phyloP scores from a whole-genome alignment of 2,888 invertebrate genomes.

The Koerneria pararmatus region DNA sequence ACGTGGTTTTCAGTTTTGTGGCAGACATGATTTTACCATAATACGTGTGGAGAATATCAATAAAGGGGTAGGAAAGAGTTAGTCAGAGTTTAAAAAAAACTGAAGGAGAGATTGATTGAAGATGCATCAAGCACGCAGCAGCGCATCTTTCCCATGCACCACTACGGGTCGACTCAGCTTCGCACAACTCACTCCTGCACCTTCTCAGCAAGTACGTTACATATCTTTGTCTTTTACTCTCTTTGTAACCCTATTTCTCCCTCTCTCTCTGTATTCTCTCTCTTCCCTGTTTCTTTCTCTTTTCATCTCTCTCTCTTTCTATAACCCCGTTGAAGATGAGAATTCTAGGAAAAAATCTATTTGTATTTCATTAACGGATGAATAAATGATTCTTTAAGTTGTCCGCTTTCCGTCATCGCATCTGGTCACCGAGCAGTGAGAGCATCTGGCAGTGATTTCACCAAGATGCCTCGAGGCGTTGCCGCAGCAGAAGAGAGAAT shows the following conservation, averaged over 20 bases:
- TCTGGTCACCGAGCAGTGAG: slow-evolving; percentile 94
- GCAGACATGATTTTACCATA: too few relatives aligned
- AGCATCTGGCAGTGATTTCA: slow-evolving; percentile 74
- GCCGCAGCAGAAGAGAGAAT: slow-evolving; percentile 92
- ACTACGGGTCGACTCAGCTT: slow-evolving; percentile 25
- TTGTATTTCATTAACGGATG: background rate
- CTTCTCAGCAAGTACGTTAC: too few relatives aligned
- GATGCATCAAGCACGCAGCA: slow-evolving; percentile 85
- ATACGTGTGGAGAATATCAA: too few relatives aligned
- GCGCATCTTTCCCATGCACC: slow-evolving; percentile 77
- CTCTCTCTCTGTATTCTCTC: too few relatives aligned
- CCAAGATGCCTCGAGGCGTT: slow-evolving; percentile 87
- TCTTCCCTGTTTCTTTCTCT: too few relatives aligned
- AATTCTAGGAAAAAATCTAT: slow-evolving; percentile 3
- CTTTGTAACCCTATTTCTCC: too few relatives aligned
- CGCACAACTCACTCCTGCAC: too few relatives aligned
- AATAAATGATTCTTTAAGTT: slow-evolving; percentile 67
- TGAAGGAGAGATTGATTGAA: slow-evolving; percentile 18
- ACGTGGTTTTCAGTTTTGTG: too few relatives aligned
- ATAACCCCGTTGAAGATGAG: background rate
- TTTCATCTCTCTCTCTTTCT: too few relatives aligned
- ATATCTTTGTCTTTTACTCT: too few relatives aligned
- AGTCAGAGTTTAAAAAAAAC: too few relatives aligned
- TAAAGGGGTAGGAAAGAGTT: too few relatives aligned
- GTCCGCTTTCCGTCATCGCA: slow-evolving; percentile 82